These are phyloP conservation scores for Tragelaphus oryx DNA, from an alignment of 2,797 vertebrate species.

Conservation along the genomic window DNA sequence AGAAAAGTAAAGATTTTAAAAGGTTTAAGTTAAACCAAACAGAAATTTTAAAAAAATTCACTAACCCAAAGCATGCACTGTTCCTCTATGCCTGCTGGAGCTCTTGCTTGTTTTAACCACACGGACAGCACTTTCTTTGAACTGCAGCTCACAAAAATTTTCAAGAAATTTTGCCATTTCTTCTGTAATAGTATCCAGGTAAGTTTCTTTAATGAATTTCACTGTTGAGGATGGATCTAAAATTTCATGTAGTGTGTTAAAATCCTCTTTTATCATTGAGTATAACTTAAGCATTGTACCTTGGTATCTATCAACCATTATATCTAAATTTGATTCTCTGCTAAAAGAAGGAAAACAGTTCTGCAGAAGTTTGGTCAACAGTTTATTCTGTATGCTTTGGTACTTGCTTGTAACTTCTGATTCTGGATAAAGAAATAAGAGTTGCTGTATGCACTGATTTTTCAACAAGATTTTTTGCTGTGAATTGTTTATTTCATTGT, in stretches of 20 bases:
- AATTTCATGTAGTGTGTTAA: constrained; percentile 84
- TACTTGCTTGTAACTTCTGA: constrained; percentile 89
- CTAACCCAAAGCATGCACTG: constrained; percentile 85
- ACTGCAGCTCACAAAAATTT: constrained; percentile 86
- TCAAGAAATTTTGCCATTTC: constrained; percentile 88
- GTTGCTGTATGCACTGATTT: constrained; percentile 85
- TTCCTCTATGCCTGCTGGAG: constrained; percentile 85
- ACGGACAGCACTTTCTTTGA: constrained; percentile 86
- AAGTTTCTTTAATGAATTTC: constrained; percentile 90
- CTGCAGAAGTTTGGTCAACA: constrained; percentile 82
- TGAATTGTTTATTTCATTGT: constrained; percentile 64
- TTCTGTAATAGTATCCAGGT: constrained; percentile 86
- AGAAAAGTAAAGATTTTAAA: constrained; percentile 47
- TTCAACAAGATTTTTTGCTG: constrained; percentile 81
- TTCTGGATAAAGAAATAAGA: constrained; percentile 92
- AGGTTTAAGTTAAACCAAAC: constrained; percentile 51
- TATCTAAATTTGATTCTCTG: constrained; percentile 87
- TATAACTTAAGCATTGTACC: constrained; percentile 82
- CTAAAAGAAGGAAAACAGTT: constrained; percentile 79
- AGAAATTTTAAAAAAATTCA: constrained; percentile 72
- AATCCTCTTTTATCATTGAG: constrained; percentile 88
- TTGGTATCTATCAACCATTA: constrained; percentile 81
- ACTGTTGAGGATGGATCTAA: constrained; percentile 83
- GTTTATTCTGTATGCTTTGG: constrained; percentile 86
- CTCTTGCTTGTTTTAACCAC: constrained; percentile 85